Conservation (phyloP, 2,113 vertebrate genomes). For the Pleuronectes platessa region DNA sequence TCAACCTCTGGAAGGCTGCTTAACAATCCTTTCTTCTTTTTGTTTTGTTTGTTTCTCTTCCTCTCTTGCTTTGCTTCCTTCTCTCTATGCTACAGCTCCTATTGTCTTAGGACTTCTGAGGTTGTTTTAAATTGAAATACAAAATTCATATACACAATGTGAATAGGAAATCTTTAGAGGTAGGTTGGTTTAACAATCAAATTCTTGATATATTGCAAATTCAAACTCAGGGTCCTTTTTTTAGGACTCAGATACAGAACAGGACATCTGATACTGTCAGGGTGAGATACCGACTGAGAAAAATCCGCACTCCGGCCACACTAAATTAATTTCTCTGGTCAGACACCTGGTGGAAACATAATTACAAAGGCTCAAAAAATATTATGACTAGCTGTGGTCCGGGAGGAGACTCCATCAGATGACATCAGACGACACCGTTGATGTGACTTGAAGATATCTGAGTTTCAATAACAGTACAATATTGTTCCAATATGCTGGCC, state of each 20-base stretch:
- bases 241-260: neutral
- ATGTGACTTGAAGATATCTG: neutral
- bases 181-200: too few relatives aligned
- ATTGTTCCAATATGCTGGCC: constrained; percentile 9
- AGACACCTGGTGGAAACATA: constrained; percentile 1
- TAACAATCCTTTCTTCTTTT: too few relatives aligned
- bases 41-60: too few relatives aligned
- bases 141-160: too few relatives aligned
- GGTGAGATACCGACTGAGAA: neutral
- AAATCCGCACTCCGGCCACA: neutral
- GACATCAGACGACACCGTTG: constrained; percentile 4
- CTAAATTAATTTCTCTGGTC: neutral
- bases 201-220: too few relatives aligned
- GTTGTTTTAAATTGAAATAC: too few relatives aligned
- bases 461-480: constrained; percentile 32
- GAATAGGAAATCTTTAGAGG: too few relatives aligned
- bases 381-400: neutral
- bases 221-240: too few relatives aligned
- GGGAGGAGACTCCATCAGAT: neutral
- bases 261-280: neutral
- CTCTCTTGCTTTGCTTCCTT: too few relatives aligned
- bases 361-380: constrained; percentile 6
- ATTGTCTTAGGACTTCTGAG: too few relatives aligned
- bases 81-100: too few relatives aligned
- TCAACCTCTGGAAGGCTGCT: too few relatives aligned